Conservation (phyloP, 2,797 vertebrate genomes). For the Rhadinocentrus ornatus region DNA sequence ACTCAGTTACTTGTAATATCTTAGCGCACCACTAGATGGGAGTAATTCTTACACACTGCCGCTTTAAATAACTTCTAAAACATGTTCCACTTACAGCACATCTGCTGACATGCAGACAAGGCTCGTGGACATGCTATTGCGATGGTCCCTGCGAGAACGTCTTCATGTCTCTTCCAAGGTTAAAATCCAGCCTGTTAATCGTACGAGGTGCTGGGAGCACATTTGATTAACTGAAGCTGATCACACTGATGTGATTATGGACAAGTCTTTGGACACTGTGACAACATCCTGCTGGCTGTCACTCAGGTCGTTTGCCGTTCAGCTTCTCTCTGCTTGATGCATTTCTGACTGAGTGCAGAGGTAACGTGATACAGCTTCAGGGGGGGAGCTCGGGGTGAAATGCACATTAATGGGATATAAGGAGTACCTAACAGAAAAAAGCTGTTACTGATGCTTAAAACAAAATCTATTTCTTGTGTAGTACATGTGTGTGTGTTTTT, state of each 20-base stretch:
- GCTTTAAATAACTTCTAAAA: no score
- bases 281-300: conserved; percentile 23
- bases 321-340: conserved; percentile 17
- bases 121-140: not conserved
- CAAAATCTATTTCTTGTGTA: not conserved
- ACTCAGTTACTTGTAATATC: no score
- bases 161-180: not conserved
- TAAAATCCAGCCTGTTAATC: conserved; percentile 32
- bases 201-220: conserved; percentile 10
- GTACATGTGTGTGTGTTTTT: no score
- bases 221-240: conserved; percentile 37
- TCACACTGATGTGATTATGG: conserved; percentile 46
- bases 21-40: no score
- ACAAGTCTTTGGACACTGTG: conserved; percentile 43
- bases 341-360: conserved; percentile 23
- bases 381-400: conserved; percentile 4
- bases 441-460: not conserved
- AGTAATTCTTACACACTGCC: no score
- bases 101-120: not conserved
- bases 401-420: not conserved
- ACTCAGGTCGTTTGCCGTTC: not conserved
- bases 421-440: not conserved
- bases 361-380: conserved; percentile 46
- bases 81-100: not conserved
- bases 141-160: not conserved